Evolutionary conservation across 2,113 vertebrate genomes (phyloP), one percentile per base, ranked within the genome.

Genomic region (Pomatostomus ruficeps): DNA sequence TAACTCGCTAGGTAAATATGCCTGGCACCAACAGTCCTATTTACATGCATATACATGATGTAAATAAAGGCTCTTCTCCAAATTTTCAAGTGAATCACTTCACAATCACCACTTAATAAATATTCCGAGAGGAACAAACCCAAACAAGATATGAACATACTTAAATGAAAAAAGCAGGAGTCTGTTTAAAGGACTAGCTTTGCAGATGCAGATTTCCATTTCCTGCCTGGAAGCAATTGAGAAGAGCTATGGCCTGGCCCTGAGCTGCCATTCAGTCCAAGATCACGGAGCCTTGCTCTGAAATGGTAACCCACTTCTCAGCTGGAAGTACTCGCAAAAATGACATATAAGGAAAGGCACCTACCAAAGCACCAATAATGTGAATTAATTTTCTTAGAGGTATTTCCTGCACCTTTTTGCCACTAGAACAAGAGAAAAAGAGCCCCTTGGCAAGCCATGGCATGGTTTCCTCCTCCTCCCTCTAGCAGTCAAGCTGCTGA

Each of bases 1-100:
- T 72, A 82, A 85, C 9, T 58, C 4, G 1, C 29, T 62, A 51
- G 54, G 59, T 51, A 91, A 88, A 88, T 40, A 70, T 5, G 14
- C 68, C 67, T 89, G 66, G 49, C 54, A 73, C 55, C 40, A 77
- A 3, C 21, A 46, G 49, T 21, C 23, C 59, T 89, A 74, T 86
- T 89, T 70, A 63, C 25, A 66, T 61, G 35, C 63, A 43, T 58
- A 91, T 28, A 76, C 35, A 55, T 9, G 38, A 66, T 23, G 25
- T 91, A 96, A 88, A 77, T 45, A 80, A 45, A 70, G 71, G 74
- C 74, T 85, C 78, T 89, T 94, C 78, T 92, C 43, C 81, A 89
- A 54, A 76, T 58, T 90, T 90, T 17, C 17, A 45, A 66, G 55
- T 55, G 70, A 85, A 58, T 89, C 54, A 58, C 22, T 82, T 54